These are phyloP conservation scores for Neuroterus valhalla DNA, from an alignment of 1,140 invertebrate species.

Conservation along the genomic window DNA sequence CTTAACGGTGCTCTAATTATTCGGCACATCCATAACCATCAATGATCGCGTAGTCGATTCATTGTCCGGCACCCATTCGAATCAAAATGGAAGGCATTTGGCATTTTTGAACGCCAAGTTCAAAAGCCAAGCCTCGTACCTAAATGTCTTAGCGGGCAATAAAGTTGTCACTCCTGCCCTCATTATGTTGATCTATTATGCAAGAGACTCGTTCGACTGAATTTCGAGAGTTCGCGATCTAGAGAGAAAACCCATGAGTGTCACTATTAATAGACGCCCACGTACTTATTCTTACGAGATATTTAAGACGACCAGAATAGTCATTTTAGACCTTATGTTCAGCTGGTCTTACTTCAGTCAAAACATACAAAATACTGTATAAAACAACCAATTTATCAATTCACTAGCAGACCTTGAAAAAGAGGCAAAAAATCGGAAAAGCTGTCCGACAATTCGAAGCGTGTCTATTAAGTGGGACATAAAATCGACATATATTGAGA, in stretches of 20 bases:
- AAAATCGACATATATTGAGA: background rate
- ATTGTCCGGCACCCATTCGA: background rate
- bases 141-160: slow-evolving; percentile 17
- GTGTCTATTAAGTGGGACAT: no score
- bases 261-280: slow-evolving; percentile 55
- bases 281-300: slow-evolving; percentile 50
- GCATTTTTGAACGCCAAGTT: slow-evolving; percentile 17
- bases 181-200: slow-evolving; percentile 29
- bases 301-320: slow-evolving; percentile 57
- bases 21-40: slow-evolving; percentile 22
- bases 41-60: background rate
- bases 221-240: slow-evolving; percentile 6
- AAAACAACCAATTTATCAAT: background rate
- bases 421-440: no score
- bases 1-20: slow-evolving; percentile 6
- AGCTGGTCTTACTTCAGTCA: background rate
- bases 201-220: slow-evolving; percentile 24
- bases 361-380: background rate
- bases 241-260: background rate
- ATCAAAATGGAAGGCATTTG: slow-evolving; percentile 8
- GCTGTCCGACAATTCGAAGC: background rate
- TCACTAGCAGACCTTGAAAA: no score
- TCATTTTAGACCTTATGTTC: slow-evolving; percentile 47
- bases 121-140: slow-evolving; percentile 14
- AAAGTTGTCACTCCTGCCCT: slow-evolving; percentile 16